phyloP scores from a whole-genome alignment of 1,140 invertebrate species.

The Theocolax elegans region DNA sequence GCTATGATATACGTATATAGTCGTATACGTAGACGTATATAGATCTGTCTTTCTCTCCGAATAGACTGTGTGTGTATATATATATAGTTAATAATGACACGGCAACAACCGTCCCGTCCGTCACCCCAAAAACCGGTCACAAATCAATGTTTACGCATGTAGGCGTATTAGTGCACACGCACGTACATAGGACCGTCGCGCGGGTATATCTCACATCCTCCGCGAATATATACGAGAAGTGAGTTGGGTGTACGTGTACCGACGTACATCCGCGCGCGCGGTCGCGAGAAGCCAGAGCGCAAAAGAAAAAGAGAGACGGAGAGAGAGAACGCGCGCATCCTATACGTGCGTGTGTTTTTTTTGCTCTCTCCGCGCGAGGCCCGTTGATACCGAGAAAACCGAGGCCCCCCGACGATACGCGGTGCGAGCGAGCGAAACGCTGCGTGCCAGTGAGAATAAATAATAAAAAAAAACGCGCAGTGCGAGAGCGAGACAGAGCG shows the following conservation, averaged over 20 bases:
- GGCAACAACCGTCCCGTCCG: no score
- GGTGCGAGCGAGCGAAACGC: not conserved
- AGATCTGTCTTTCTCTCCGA: no score
- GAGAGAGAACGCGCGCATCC: not conserved
- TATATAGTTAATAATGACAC: no score
- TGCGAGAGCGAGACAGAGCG: not conserved
- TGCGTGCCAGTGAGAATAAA: not conserved
- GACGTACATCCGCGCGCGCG: not conserved
- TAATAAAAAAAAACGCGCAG: not conserved
- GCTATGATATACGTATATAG: no score
- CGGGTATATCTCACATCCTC: no score
- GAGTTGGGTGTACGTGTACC: no score
- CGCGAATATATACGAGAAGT: no score
- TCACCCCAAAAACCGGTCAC: no score
- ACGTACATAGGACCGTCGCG: no score
- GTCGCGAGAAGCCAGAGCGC: not conserved
- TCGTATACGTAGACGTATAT: no score
- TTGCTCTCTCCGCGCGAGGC: not conserved
- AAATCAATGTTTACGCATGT: no score
- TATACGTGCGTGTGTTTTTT: slow-evolving; percentile 25
- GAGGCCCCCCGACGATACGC: not conserved
- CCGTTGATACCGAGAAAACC: slow-evolving; percentile 13
- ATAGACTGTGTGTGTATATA: no score
- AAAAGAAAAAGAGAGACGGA: not conserved
- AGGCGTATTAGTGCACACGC: not conserved